Evolutionary conservation across 2,888 invertebrate species (phyloP).

Genomic region (Dolichomitus sp.): DNA sequence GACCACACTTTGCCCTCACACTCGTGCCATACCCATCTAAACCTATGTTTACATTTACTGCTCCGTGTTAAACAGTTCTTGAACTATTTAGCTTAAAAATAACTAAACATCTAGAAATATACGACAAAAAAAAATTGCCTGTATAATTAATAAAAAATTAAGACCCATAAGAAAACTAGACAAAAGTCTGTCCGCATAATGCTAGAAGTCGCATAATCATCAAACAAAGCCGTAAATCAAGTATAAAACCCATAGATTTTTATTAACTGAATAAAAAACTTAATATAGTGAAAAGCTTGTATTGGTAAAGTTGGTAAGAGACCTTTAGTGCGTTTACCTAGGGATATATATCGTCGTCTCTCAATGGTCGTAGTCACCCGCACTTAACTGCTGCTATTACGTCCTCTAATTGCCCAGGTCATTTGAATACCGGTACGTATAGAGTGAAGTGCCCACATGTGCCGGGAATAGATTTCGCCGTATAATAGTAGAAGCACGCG

Average conservation of each 20-base stretch:
- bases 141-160: not conserved
- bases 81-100: not conserved
- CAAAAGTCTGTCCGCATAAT: not conserved
- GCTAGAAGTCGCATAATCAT: not conserved
- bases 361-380: slow-evolving; percentile 20
- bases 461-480: slow-evolving; percentile 39
- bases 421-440: slow-evolving; percentile 75
- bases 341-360: not conserved
- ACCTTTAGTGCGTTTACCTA: slow-evolving; percentile 8
- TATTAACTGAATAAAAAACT: not conserved
- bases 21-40: not conserved
- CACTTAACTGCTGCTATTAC: slow-evolving; percentile 77
- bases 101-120: not conserved
- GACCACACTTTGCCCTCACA: not conserved
- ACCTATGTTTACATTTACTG: slow-evolving; percentile 16
- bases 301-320: not conserved
- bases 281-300: slow-evolving; percentile 12
- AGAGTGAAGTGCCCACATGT: not conserved
- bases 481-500: slow-evolving; percentile 13
- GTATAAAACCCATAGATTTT: not conserved
- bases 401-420: slow-evolving; percentile 76
- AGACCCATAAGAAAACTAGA: not conserved
- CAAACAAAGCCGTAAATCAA: not conserved
- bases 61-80: not conserved
- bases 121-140: not conserved